These are phyloP conservation scores for Mixornis gularis DNA, from an alignment of 2,113 vertebrate species.

Conservation along the genomic window DNA sequence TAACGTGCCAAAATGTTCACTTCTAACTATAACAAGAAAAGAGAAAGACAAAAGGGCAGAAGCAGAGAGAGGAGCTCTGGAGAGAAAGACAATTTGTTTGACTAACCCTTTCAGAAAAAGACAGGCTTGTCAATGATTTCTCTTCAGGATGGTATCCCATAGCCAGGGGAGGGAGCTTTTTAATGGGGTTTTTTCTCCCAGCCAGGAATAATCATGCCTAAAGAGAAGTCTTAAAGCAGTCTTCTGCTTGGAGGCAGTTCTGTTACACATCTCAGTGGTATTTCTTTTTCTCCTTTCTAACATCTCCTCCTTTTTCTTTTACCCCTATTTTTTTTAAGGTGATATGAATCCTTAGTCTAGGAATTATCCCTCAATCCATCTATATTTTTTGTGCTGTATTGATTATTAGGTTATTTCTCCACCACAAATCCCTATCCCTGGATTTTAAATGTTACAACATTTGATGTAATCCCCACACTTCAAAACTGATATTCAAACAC, in stretches of 20 bases:
- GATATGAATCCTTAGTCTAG: background rate
- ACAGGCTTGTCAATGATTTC: constrained; percentile 4
- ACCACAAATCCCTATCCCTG: background rate
- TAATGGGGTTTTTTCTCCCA: background rate
- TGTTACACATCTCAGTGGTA: background rate
- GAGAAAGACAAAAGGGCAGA: constrained; percentile 26
- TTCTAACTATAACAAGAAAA: constrained; percentile 34
- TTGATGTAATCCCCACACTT: background rate
- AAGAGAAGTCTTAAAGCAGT: background rate
- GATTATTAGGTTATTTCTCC: background rate
- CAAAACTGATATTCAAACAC: background rate
- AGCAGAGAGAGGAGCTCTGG: background rate
- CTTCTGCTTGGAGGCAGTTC: background rate
- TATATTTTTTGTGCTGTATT: background rate
- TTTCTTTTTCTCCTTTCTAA: background rate
- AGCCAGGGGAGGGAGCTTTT: background rate
- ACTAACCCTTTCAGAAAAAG: constrained; percentile 7
- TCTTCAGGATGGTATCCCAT: background rate
- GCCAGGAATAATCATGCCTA: background rate
- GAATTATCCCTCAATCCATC: background rate
- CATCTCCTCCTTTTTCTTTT: background rate
- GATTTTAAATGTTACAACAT: background rate
- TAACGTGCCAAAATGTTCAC: constrained; percentile 57
- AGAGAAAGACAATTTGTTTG: background rate
- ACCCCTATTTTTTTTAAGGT: background rate